A percentile compares a stretch with the other conserved stretches of the same genome.
These are phyloP conservation scores for Heliornis fulica DNA, from an alignment of 2,113 vertebrate species.

Conservation along the genomic window DNA sequence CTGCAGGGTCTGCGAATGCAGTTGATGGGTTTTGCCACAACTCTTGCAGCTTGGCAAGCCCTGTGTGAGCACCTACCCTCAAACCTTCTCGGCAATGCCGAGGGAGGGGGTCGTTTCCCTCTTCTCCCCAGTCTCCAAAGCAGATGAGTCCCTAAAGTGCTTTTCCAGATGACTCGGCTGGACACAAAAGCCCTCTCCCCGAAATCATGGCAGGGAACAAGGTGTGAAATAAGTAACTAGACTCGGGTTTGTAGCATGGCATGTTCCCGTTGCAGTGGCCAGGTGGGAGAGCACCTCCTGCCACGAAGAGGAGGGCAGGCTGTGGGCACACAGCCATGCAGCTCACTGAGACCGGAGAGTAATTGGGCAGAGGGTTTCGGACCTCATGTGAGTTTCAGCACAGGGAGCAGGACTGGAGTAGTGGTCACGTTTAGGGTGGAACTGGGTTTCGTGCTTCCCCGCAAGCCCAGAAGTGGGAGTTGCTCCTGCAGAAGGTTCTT, in stretches of 20 bases:
- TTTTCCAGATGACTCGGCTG: not conserved
- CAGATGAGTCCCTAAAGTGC: not conserved
- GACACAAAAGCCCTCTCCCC: not conserved
- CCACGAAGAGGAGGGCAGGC: not conserved
- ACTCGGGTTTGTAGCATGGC: fast-evolving
- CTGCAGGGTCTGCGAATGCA: not conserved
- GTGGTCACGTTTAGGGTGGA: not conserved
- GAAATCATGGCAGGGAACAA: not conserved
- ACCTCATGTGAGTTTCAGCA: not conserved
- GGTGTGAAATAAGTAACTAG: not conserved
- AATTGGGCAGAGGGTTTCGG: not conserved
- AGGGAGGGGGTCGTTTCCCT: not conserved
- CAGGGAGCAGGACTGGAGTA: not conserved
- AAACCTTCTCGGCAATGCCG: not conserved
- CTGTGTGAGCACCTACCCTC: not conserved
- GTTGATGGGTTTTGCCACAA: not conserved
- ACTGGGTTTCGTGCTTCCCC: fast-evolving
- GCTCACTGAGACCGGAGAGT: fast-evolving
- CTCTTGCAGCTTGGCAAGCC: not conserved
- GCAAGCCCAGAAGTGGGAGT: not conserved
- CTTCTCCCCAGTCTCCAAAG: not conserved
- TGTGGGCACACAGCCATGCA: fast-evolving
- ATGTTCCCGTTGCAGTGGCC: not conserved
- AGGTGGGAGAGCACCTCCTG: not conserved
- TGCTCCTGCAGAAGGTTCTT: not conserved